Evolutionary conservation across 2,113 vertebrate genomes (phyloP), one percentile per base, ranked within the genome.

Genomic region (Serinus canaria): DNA sequence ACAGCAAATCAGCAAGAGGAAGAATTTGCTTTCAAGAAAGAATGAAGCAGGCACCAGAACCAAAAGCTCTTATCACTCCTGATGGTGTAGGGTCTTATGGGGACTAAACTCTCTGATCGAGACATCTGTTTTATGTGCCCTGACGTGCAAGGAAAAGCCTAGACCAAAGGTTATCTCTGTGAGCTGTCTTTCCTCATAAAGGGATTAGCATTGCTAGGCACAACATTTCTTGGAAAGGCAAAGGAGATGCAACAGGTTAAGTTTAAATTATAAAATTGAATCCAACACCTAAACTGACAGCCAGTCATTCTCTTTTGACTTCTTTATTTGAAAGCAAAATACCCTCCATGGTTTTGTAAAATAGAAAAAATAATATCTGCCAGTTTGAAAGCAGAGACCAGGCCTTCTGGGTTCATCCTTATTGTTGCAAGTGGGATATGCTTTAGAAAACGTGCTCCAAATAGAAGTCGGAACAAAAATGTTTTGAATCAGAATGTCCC

Each of bases 161-260:
- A 70, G 58, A 84, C 41, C 49, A 52, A 74, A 97, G 86, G 84
- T 97, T 97, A 95, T 96, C 96, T 92, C 90, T 66, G 5, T 6
- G n/a, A 82, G 50, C 27, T 77, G 49, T 82, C 93, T 81, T 39
- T 58, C 70, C 91, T 97, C 89, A 89, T 87, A 92, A 94, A 96
- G 53, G 67, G 85, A 97, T 97, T 93, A 95, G 87, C 6, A 33
- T 19, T 83, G 53, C 68, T 81, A 79, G 58, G 74, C 3, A 5
- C 85, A 96, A 96, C n/a, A 23, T 6, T 24, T 56, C 50, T 49
- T 0, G 9, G 43, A 89, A 74, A 83, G 27, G 21, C 44, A 67
- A 84, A 60, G 80, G 33, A 87, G 47, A 89, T 55, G 56, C 79
- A 90, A 92, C 82, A 92, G 83, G 73, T 67, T 62, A 83, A 41